Evolutionary conservation across 2,888 invertebrate species (phyloP), one percentile per base, ranked within the genome.

Genomic region (Auanema sp.): DNA sequence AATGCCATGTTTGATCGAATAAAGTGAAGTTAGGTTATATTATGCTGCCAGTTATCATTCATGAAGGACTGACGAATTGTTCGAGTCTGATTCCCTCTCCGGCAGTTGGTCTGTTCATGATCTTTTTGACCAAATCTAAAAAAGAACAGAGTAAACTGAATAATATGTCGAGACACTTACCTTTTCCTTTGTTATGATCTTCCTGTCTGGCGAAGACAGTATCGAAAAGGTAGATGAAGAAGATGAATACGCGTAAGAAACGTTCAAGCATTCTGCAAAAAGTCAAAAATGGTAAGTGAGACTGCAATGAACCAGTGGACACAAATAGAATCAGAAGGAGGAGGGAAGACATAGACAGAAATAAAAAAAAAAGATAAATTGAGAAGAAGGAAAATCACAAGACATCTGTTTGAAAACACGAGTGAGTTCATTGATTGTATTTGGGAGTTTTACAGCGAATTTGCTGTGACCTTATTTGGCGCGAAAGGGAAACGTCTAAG

Each of bases 131-230:
- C 2, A 53, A 53, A 25, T 53, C 53, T 23, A 24, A n/a, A 23
- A 24, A 18, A 10, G 23, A 16, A 10, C 6, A 53, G 25, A 52
- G 16, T 23, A 21, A n/a, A 52, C 24, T 23, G 18, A 16, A 16
- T 4, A 8, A 21, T 14, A 16, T 5, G 6, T 2, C n/a, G 5
- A 52, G n/a, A 5, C 14, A 54, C 67, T 42, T 24, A 72, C 72
- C 72, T 63, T 70, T 69, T 64, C 69, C 72, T 25, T 72, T 72
- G 50, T 72, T 72, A 63, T 72, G 68, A 54, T 64, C 65, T 44
- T 72, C 72, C 16, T 56, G 63, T n/a, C 40, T 4, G n/a, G 68
- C 72, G 41, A 72, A 70, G 54, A 72, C 58, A 11, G 72, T 72
- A 58, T 72, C 72, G 65, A 69, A 72, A 14, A 72, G 59, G 61